Conservation (phyloP, 2,797 vertebrate species). For the Protosalanx chinensis region DNA sequence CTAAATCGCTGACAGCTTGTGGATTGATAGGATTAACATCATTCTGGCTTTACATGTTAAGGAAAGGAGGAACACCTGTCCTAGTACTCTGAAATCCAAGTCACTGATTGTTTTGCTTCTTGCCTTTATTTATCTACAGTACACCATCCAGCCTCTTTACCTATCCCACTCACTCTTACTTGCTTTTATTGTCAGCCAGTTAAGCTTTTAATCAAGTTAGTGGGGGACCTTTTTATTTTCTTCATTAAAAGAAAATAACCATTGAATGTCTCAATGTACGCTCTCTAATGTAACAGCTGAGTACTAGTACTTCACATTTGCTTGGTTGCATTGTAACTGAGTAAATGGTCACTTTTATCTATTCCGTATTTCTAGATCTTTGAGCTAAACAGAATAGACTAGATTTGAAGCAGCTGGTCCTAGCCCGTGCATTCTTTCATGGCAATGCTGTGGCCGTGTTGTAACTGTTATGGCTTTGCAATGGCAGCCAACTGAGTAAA, state of each 20-base stretch:
- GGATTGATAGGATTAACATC: slow-evolving; percentile 68
- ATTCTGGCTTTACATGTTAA: slow-evolving; percentile 61
- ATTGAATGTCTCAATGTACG: slow-evolving; percentile 52
- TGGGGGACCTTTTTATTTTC: slow-evolving; percentile 13
- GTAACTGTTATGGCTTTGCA: slow-evolving; percentile 47
- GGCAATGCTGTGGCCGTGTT: slow-evolving; percentile 36
- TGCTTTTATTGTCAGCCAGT: slow-evolving; percentile 15
- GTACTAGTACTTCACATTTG: slow-evolving; percentile 29
- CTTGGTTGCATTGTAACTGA: slow-evolving; percentile 31
- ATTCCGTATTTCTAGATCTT: slow-evolving; percentile 54
- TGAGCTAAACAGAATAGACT: slow-evolving; percentile 33
- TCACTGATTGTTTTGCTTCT: slow-evolving; percentile 28
- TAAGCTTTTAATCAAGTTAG: slow-evolving; percentile 9
- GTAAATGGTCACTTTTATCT: slow-evolving; percentile 55
- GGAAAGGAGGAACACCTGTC: slow-evolving; percentile 51
- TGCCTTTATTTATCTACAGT: slow-evolving; percentile 36
- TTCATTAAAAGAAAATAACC: slow-evolving; percentile 35
- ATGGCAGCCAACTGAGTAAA: slow-evolving; percentile 48
- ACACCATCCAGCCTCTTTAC: background rate
- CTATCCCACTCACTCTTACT: slow-evolving; percentile 13
- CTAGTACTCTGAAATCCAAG: slow-evolving; percentile 35
- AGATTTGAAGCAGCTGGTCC: slow-evolving; percentile 47
- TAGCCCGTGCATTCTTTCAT: slow-evolving; percentile 45
- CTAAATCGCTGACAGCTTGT: slow-evolving; percentile 50
- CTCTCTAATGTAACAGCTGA: slow-evolving; percentile 38